Conservation (phyloP, 1,140 invertebrate species). For the Idris sp. region DNA sequence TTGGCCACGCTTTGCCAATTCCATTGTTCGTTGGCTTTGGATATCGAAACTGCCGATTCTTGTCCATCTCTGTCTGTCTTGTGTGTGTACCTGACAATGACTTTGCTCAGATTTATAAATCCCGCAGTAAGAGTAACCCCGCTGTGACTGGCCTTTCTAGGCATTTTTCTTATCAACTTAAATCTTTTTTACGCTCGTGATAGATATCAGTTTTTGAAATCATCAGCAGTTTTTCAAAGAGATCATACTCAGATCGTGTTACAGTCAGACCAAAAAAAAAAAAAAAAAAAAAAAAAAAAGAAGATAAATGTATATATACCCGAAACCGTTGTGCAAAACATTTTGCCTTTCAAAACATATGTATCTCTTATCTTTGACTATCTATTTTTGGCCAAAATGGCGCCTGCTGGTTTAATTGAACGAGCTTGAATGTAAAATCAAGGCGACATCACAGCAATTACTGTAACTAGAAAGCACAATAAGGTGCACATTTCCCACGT, state of each 20-base stretch:
- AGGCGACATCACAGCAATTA: constrained; percentile 2
- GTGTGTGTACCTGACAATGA: constrained; percentile 55
- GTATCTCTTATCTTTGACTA: too few relatives aligned
- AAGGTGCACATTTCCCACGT: constrained; percentile 28
- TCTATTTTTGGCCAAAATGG: too few relatives aligned
- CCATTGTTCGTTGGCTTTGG: constrained; percentile 51
- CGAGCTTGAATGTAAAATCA: too few relatives aligned
- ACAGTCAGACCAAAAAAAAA: constrained; percentile 28
- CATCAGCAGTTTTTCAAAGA: constrained; percentile 7
- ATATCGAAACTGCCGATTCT: constrained; percentile 53
- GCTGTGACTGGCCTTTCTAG: constrained; percentile 33
- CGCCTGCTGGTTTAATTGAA: too few relatives aligned
- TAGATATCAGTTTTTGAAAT: constrained; percentile 49
- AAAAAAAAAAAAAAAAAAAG: too few relatives aligned
- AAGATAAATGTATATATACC: too few relatives aligned
- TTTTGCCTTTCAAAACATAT: too few relatives aligned
- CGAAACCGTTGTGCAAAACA: too few relatives aligned
- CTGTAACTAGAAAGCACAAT: not conserved
- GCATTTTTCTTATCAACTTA: too few relatives aligned
- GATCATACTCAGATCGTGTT: constrained; percentile 19
- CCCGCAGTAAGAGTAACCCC: constrained; percentile 30
- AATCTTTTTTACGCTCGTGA: constrained; percentile 4
- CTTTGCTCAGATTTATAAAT: constrained; percentile 58
- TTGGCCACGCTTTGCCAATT: constrained; percentile 58
- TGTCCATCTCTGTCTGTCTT: constrained; percentile 49